Evolutionary conservation across 1,140 invertebrate species (phyloP).

Genomic region (Drosophila jambulina): DNA sequence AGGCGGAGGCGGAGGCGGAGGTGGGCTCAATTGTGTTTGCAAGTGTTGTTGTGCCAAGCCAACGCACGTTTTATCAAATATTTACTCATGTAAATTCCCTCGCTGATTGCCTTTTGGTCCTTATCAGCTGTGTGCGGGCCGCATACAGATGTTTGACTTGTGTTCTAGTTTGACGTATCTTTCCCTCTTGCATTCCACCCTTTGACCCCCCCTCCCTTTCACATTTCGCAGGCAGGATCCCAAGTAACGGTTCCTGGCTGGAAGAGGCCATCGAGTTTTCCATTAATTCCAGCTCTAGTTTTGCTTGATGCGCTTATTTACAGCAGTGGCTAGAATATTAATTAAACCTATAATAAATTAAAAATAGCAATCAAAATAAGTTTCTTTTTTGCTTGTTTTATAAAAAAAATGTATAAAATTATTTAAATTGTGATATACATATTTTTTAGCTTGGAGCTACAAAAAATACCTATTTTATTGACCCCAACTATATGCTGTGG

Average conservation of each 20-base stretch:
- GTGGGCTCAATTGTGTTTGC: neutral
- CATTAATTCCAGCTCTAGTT: conserved; percentile 1
- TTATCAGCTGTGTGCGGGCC: conserved; percentile 27
- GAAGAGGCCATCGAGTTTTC: neutral
- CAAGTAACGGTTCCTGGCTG: conserved; percentile 12
- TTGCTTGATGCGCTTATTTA: neutral
- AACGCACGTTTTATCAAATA: conserved; percentile 59
- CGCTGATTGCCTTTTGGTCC: conserved; percentile 32
- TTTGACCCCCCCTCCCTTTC: neutral
- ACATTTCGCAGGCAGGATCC: conserved; percentile 7
- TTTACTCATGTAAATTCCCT: conserved; percentile 51
- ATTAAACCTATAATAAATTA: neutral
- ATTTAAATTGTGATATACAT: neutral
- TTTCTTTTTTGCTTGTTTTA: too few species aligned
- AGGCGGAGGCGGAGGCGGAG: neutral
- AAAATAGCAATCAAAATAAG: neutral
- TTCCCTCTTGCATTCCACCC: neutral
- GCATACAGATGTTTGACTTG: conserved; percentile 33
- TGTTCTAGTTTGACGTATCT: neutral
- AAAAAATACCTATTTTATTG: neutral
- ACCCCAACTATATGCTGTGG: conserved; percentile 18
- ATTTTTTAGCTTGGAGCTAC: neutral
- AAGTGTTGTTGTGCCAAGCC: conserved; percentile 5
- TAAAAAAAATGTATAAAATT: too few species aligned
- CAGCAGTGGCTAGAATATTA: neutral